A percentile compares a stretch with the other conserved stretches of the same genome.
phyloP scores from a whole-genome alignment of 2,888 invertebrate species.

The Odontomyia ornata region DNA sequence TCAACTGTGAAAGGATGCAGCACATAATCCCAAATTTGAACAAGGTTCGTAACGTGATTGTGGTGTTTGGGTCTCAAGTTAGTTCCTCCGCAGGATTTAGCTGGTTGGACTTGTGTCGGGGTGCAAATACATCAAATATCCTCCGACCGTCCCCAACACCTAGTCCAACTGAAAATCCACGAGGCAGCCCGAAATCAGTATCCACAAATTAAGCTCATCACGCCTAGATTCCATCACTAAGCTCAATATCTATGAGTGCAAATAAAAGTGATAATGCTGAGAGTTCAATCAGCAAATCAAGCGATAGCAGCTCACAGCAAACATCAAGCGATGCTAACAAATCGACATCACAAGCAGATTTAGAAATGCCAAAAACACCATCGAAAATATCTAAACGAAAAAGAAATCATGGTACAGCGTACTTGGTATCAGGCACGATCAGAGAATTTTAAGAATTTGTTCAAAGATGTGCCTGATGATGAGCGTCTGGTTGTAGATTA shows the following conservation, averaged over 20 bases:
- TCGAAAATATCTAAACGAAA: constrained; percentile 72
- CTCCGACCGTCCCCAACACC: constrained; percentile 64
- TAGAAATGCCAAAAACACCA: constrained; percentile 56
- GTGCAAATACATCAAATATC: constrained; percentile 67
- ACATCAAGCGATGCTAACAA: too few relatives aligned
- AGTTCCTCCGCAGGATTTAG: too few relatives aligned
- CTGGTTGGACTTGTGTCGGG: too few relatives aligned
- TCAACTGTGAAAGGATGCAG: too few relatives aligned
- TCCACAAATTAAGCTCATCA: constrained; percentile 53
- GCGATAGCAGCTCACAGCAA: too few relatives aligned
- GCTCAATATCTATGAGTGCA: constrained; percentile 47
- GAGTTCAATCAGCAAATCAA: too few relatives aligned
- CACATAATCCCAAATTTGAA: too few relatives aligned
- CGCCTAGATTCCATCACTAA: constrained; percentile 49
- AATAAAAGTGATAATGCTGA: too few relatives aligned
- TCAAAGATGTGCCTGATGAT: too few relatives aligned
- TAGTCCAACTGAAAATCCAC: constrained; percentile 53
- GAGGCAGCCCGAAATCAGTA: constrained; percentile 60
- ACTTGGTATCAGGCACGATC: constrained; percentile 92
- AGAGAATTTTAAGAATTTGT: constrained; percentile 91
- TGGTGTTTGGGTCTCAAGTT: too few relatives aligned
- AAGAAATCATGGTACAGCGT: constrained; percentile 88
- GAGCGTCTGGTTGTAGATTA: too few relatives aligned
- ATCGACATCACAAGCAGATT: constrained; percentile 40
- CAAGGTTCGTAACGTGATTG: too few relatives aligned